Evolutionary conservation across 2,797 vertebrate genomes (phyloP).

Genomic region (Ispidina lecontei): DNA sequence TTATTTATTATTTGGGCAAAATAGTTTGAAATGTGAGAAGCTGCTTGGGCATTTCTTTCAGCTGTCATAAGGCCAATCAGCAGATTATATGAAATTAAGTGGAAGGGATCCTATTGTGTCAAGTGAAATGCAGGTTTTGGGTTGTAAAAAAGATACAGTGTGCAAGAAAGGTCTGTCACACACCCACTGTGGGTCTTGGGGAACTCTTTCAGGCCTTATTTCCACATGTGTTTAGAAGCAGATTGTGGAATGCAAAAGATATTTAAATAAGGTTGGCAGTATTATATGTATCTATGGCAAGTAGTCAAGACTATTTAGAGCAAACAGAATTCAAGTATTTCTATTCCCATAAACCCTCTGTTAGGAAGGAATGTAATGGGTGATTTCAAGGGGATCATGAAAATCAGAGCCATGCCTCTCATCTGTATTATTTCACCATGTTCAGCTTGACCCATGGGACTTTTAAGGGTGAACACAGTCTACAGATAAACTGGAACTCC

Average conservation of each 20-base stretch:
- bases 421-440: rapidly evolving
- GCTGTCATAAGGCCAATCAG: neutral
- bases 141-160: neutral
- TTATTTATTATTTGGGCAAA: neutral
- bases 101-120: rapidly evolving
- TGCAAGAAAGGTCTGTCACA: neutral
- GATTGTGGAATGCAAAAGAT: neutral
- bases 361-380: neutral
- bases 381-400: neutral
- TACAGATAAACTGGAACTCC: neutral
- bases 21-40: neutral
- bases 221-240: rapidly evolving
- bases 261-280: neutral
- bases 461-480: rapidly evolving
- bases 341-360: rapidly evolving
- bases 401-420: neutral
- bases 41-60: neutral
- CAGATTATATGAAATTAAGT: neutral
- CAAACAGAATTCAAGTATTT: neutral
- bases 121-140: neutral
- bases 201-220: neutral
- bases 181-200: neutral
- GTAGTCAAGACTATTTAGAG: neutral
- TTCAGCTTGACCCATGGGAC: rapidly evolving
- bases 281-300: neutral